Percentiles rank a stretch among this genome's conserved stretches.
Evolutionary conservation across 2,113 vertebrate species (phyloP).

Genomic region (Numenius arquata): DNA sequence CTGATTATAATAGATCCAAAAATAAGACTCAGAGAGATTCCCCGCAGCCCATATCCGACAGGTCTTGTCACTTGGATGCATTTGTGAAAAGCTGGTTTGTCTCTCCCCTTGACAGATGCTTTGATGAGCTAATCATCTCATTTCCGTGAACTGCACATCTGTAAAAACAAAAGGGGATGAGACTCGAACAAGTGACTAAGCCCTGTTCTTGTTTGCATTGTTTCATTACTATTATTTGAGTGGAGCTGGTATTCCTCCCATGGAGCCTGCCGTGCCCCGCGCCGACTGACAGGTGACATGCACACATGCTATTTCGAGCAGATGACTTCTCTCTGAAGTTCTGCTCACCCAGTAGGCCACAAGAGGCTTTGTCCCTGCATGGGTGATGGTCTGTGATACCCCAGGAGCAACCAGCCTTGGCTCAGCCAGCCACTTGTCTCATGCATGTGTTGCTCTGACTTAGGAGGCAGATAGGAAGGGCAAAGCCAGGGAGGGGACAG

Average conservation of each 20-base stretch:
- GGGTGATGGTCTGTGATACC: background rate
- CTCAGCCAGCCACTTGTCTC: background rate
- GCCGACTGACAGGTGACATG: background rate
- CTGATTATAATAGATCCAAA: slow-evolving; percentile 38
- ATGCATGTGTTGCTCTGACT: background rate
- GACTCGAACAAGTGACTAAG: slow-evolving; percentile 41
- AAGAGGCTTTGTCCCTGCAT: background rate
- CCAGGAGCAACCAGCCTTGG: background rate
- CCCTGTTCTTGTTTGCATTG: slow-evolving; percentile 27
- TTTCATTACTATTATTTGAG: background rate
- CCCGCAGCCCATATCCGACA: slow-evolving; percentile 29
- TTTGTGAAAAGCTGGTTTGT: slow-evolving; percentile 52
- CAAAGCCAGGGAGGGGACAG: background rate
- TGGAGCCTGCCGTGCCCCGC: background rate
- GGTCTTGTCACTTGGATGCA: slow-evolving; percentile 48
- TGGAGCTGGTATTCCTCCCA: background rate
- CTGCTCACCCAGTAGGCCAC: background rate
- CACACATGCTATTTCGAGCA: accelerated
- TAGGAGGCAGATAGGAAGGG: background rate
- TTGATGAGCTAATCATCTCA: slow-evolving; percentile 66
- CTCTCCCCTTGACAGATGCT: slow-evolving; percentile 60
- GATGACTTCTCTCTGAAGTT: background rate
- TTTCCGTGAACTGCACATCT: slow-evolving; percentile 57
- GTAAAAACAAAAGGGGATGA: slow-evolving; percentile 59
- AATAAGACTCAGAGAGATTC: slow-evolving; percentile 40